phyloP scores from a whole-genome alignment of 2,797 vertebrate genomes.

The Podarcis siculus region DNA sequence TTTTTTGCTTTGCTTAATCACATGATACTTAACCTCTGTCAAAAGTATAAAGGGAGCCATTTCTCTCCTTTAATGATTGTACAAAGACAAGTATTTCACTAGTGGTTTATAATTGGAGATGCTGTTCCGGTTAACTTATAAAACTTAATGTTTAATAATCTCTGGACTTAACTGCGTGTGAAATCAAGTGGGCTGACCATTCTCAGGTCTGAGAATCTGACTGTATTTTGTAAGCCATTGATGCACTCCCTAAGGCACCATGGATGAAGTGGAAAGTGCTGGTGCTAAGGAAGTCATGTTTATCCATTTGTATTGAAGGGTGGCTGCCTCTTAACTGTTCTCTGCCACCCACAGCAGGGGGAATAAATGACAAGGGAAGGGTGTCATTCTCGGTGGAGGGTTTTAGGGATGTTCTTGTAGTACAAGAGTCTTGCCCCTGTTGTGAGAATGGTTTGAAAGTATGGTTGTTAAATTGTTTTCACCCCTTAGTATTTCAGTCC shows the following conservation, averaged over 20 bases:
- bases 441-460: too few species aligned
- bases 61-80: constrained; percentile 11
- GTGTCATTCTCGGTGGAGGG: neutral
- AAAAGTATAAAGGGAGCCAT: constrained; percentile 25
- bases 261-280: neutral
- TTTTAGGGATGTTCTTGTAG: neutral
- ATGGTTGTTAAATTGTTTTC: too few species aligned
- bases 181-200: neutral
- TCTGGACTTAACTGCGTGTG: neutral
- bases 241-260: rapidly evolving
- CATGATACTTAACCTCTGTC: constrained; percentile 57
- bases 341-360: neutral
- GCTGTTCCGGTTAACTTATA: neutral
- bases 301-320: neutral
- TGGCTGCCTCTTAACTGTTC: neutral
- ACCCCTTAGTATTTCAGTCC: neutral
- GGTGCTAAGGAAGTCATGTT: neutral
- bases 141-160: constrained; percentile 25
- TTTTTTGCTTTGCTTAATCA: constrained; percentile 43
- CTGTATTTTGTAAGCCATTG: rapidly evolving
- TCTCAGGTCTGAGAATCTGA: neutral
- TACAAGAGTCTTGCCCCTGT: neutral
- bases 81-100: neutral
- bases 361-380: neutral
- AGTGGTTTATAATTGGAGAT: constrained; percentile 4